Evolutionary conservation across 92 coral and sea anemone species (phyloP), one percentile per base, ranked within the genome.

Genomic region (Ricordea florida): DNA sequence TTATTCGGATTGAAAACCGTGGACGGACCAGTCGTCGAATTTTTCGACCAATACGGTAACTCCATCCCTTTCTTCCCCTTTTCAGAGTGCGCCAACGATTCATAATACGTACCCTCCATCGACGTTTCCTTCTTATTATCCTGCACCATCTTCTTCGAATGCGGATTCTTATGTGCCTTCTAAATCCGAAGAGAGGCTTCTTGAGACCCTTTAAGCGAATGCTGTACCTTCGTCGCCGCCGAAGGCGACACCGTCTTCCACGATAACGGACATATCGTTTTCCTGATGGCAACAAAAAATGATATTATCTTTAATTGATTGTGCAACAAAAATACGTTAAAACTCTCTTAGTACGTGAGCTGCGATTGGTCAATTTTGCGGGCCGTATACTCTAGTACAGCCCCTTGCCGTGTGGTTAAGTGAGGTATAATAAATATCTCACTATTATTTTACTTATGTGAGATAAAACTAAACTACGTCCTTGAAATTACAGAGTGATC

Each of bases 21-120:
- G 51, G 33, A n/a, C 56, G 50, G n/a, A 37, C 29, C 2, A 70
- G 9, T 0, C 66, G 6, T 20, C 1, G 10, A 40, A 13, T 28
- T 27, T 41, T 38, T 2, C 30, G 21, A 14, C 40, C 6, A 2
- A 3, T 3, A 22, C 8, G 15, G 62, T 34, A 50, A 16, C 11
- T 14, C 76, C 76, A 69, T 14, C 10, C 10, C 6, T 49, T n/a
- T 7, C 62, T n/a, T 5, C 49, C 34, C 52, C 37, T 52, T 10
- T 4, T 23, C 18, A 69, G 49, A 2, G n/a, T 24, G 63, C 63
- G 41, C 61, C 46, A 21, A 10, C 62, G 42, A 36, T 29, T 16
- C 17, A 33, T 16, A 24, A 51, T n/a, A 5, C 62, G 76, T 25
- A 25, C 62, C 9, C 15, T 50, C 76, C 76, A 69, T 52, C 32